Evolutionary conservation across 2,113 vertebrate genomes (phyloP).

Genomic region (Oriolus oriolus): DNA sequence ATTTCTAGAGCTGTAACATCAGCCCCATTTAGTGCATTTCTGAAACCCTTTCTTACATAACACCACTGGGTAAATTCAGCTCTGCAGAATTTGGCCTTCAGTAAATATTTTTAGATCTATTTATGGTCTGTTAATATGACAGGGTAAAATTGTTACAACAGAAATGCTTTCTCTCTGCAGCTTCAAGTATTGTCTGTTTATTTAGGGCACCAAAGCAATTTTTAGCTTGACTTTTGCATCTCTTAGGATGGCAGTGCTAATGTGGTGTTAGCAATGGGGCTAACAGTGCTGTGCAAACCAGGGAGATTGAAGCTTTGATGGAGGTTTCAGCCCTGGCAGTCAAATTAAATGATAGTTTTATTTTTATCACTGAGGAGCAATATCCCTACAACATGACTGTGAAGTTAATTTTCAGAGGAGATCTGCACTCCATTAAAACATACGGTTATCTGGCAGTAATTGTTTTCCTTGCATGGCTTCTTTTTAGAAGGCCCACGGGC

Average conservation of each 20-base stretch:
- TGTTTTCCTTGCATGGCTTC: not conserved
- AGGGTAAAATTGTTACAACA: not conserved
- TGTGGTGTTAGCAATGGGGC: not conserved
- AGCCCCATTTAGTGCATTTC: not conserved
- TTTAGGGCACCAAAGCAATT: not conserved
- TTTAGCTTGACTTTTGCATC: not conserved
- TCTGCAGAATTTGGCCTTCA: conserved; percentile 8
- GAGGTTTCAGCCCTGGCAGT: not conserved
- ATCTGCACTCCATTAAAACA: not conserved
- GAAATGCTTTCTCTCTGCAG: not conserved
- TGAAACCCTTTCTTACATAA: not conserved
- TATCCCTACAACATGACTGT: not conserved
- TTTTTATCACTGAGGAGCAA: not conserved
- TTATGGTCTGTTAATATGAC: conserved; percentile 18
- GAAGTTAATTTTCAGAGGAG: not conserved
- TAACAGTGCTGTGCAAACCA: not conserved
- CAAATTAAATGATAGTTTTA: not conserved
- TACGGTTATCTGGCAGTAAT: not conserved
- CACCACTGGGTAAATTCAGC: not conserved
- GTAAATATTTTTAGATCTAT: conserved; percentile 49
- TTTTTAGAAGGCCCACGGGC: not conserved
- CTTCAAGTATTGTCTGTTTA: not conserved
- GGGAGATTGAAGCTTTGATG: not conserved
- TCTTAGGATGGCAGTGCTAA: not conserved
- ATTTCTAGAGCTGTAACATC: not conserved